These are phyloP conservation scores for Pedetes capensis DNA, from an alignment of 2,113 vertebrate species.

Conservation along the genomic window DNA sequence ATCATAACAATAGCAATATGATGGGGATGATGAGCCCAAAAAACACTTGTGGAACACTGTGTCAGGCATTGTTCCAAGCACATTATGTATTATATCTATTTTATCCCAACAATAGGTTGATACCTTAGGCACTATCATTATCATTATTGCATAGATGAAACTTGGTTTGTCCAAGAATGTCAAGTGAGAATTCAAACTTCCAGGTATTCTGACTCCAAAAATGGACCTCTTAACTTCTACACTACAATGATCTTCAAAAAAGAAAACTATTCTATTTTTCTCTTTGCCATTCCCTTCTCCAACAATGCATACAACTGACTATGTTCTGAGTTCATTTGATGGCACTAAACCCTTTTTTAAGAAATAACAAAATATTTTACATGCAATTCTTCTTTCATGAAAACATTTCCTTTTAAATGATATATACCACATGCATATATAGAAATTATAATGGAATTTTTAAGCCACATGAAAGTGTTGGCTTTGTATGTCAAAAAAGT, in stretches of 20 bases:
- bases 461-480: background rate
- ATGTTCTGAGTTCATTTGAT: background rate
- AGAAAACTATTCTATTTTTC: background rate
- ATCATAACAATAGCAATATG: background rate
- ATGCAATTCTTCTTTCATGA: background rate
- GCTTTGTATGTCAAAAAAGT: background rate
- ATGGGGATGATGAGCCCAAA: background rate
- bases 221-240: background rate
- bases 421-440: background rate
- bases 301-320: background rate
- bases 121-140: background rate
- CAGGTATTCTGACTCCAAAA: background rate
- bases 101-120: background rate
- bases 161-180: background rate
- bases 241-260: background rate
- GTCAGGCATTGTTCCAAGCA: background rate
- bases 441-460: conserved; percentile 24
- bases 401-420: background rate
- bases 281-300: background rate
- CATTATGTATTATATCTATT: background rate
- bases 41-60: background rate
- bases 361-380: background rate
- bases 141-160: background rate
- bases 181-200: background rate
- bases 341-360: background rate